phyloP scores from a whole-genome alignment of 1,140 invertebrate genomes.

The Zophobas morio region DNA sequence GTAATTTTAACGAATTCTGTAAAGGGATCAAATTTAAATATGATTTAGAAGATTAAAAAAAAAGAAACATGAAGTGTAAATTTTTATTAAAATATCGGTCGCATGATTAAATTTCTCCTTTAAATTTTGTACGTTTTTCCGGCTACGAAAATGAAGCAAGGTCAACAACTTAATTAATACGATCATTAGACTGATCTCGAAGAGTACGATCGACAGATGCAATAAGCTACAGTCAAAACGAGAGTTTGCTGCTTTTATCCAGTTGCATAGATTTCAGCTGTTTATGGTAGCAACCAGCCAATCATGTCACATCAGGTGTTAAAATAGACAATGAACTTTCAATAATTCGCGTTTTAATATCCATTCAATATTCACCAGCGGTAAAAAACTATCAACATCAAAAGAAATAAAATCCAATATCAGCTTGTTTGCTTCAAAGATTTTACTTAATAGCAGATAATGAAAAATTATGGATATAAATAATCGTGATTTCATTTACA shows the following conservation, averaged over 20 bases:
- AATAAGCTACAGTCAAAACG: background rate
- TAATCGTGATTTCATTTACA: background rate
- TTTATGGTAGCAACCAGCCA: background rate
- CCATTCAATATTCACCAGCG: background rate
- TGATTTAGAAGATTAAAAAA: too few relatives aligned
- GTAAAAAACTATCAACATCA: background rate
- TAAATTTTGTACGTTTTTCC: background rate
- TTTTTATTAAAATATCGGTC: too few relatives aligned
- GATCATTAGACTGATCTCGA: too few relatives aligned
- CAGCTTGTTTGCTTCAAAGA: background rate
- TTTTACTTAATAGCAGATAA: background rate
- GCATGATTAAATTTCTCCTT: background rate
- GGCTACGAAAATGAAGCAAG: background rate
- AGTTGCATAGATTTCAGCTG: conserved; percentile 2
- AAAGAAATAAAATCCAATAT: conserved; percentile 9
- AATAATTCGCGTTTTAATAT: background rate
- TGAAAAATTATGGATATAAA: background rate
- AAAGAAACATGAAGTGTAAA: too few relatives aligned
- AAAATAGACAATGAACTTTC: background rate
- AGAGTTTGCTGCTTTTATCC: background rate
- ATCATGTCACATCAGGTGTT: background rate
- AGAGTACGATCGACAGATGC: too few relatives aligned
- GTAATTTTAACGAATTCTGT: too few relatives aligned
- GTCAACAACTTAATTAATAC: too few relatives aligned
- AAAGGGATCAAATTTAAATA: background rate